Evolutionary conservation across 2,113 vertebrate genomes (phyloP).

Genomic region (Isurus oxyrinchus): DNA sequence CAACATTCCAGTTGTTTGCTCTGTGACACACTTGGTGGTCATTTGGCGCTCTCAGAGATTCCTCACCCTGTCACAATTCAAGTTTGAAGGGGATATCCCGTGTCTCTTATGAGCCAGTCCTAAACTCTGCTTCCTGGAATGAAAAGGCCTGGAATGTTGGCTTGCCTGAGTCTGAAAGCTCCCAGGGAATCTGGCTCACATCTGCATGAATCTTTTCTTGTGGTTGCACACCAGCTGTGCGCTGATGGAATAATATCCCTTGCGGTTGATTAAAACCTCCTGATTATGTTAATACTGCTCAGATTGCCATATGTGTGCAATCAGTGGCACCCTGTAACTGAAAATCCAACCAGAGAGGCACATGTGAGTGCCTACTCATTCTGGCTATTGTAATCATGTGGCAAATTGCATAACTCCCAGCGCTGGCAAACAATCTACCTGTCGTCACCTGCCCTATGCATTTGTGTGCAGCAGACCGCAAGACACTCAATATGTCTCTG

Average conservation of each 20-base stretch:
- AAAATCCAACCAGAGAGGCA: background rate
- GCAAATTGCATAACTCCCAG: background rate
- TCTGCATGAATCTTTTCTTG: conserved; percentile 11
- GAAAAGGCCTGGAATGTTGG: background rate
- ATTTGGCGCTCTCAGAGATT: no score
- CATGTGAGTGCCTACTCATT: background rate
- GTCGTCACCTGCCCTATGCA: background rate
- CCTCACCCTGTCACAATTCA: no score
- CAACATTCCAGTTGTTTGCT: background rate
- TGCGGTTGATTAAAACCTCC: conserved; percentile 11
- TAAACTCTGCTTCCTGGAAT: background rate
- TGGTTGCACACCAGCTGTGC: conserved; percentile 12
- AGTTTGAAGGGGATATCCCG: background rate
- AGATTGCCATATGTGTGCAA: background rate
- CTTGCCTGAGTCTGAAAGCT: background rate
- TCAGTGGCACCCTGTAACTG: background rate
- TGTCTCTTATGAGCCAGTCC: background rate
- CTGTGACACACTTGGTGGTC: no score
- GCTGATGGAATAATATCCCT: background rate
- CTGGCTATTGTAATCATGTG: background rate
- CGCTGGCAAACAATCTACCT: background rate
- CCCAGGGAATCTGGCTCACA: background rate
- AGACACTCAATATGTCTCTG: background rate
- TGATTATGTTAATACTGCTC: background rate
- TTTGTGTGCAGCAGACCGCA: background rate